Conservation (phyloP, 53 echinoderm and acorn worm species). For the Mesocentrotus franciscanus region DNA sequence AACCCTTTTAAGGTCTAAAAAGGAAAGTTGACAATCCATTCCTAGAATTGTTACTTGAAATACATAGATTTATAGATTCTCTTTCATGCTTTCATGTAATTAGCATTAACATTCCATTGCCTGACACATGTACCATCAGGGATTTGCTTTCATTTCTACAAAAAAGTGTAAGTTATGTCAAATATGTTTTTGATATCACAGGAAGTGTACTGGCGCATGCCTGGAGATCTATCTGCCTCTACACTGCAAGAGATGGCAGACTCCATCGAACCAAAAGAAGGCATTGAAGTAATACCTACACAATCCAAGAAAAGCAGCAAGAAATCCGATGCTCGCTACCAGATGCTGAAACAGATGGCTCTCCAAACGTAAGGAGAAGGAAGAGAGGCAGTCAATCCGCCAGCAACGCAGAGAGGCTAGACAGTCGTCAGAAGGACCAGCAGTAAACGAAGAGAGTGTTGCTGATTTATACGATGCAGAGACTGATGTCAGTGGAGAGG, state of each 20-base stretch:
- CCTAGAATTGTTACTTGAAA: too few relatives aligned
- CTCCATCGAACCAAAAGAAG: constrained; percentile 77
- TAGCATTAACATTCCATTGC: too few relatives aligned
- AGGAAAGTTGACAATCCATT: too few relatives aligned
- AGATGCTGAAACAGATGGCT: constrained; percentile 82
- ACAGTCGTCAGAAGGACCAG: constrained; percentile 30
- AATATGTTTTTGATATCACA: background rate
- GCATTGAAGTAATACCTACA: constrained; percentile 38
- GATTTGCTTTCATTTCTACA: too few relatives aligned
- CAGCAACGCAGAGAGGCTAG: constrained; percentile 49
- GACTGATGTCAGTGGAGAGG: constrained; percentile 73
- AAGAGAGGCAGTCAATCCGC: constrained; percentile 45
- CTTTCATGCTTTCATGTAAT: too few relatives aligned
- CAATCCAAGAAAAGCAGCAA: constrained; percentile 38
- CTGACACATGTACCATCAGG: too few relatives aligned
- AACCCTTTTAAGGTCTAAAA: too few relatives aligned
- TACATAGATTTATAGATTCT: too few relatives aligned
- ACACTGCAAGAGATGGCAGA: constrained; percentile 74
- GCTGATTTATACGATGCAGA: constrained; percentile 40
- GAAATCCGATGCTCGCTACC: constrained; percentile 76
- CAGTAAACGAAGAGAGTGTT: constrained; percentile 20
- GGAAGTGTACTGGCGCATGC: constrained; percentile 90
- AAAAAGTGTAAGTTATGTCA: too few relatives aligned
- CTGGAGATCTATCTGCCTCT: constrained; percentile 71
- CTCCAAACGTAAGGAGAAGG: constrained; percentile 69